phyloP scores from a whole-genome alignment of 2,888 invertebrate genomes.

The Ectemnius cavifrons region DNA sequence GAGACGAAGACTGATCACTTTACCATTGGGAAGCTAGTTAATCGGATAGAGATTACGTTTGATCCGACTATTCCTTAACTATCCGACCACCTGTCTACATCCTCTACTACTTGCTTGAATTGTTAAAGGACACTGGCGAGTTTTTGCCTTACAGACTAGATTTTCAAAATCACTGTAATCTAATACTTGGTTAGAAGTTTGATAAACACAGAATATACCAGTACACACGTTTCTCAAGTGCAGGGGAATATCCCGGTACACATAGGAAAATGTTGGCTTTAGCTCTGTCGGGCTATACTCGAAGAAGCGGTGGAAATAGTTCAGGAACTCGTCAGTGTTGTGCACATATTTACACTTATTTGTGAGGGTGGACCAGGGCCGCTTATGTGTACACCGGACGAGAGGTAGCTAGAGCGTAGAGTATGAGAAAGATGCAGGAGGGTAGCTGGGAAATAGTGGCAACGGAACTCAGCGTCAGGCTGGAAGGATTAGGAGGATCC shows the following conservation, averaged over 20 bases:
- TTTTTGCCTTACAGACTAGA: not conserved
- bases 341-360: conserved; percentile 52
- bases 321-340: conserved; percentile 44
- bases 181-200: no score
- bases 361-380: conserved; percentile 40
- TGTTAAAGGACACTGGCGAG: not conserved
- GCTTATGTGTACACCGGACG: conserved; percentile 18
- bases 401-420: not conserved
- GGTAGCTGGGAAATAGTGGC: conserved; percentile 31
- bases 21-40: conserved; percentile 13
- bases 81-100: not conserved
- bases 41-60: conserved; percentile 28
- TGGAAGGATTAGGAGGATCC: conserved; percentile 69
- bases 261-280: conserved; percentile 37
- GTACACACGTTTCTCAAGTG: not conserved
- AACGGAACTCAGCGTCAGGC: conserved; percentile 50
- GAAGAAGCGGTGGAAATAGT: conserved; percentile 47
- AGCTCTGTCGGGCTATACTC: conserved; percentile 21
- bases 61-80: conserved; percentile 19
- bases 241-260: not conserved
- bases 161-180: not conserved
- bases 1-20: conserved; percentile 24
- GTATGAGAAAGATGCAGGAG: not conserved
- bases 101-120: not conserved
- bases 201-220: not conserved